Base-by-base conservation (phyloP, 2,888 invertebrate genomes). In the Ephialtes manifestator region DNA sequence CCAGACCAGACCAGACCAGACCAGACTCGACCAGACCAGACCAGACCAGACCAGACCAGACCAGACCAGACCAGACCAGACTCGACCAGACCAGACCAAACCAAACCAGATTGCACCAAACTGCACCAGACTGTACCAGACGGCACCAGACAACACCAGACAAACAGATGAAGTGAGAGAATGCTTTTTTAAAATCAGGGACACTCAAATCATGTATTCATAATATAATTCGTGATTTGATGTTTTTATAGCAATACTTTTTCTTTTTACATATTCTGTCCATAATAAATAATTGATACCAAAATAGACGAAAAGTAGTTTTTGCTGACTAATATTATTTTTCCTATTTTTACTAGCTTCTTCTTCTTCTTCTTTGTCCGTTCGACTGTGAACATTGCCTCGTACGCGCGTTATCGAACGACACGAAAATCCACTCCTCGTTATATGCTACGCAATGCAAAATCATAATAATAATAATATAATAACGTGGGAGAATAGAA, bases 401-500 rank as follows among this genome's bases (percentile, higher is more conserved):
- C 58, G 58, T 60, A 31, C 58, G 31, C 13, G 58, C 15, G 31
- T 60, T 60, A 60, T 60, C 58, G 58, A 60, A 11, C 11, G 58
- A 60, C 58, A 60, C 58, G 31, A 28, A 60, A 60, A 60, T 24
- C 58, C 58, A 60, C 58, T 60, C 58, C 31, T 28, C 58, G 58
- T 31, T 31, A 1, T 3, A 60, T 15, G 13, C 24, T 20, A 28
- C 31, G 10, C 15, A 31, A 60, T 28, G 58, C 13, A 15, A 11
- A 60, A 60, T 60, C 28, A 60, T 28, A 60, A 60, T 24, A 11
- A 31, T 5, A 31, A 28, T 10, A 60, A 15, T 31, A 60, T 24
- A 11, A 31, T 5, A 31, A 28, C 58, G 13, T 60, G 58, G 3
- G 58, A 15, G 11, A 28, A 60, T 60, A 60, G 11, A 4, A 60